phyloP scores from a whole-genome alignment of 2,888 invertebrate genomes.

The Marronus borbonicus region DNA sequence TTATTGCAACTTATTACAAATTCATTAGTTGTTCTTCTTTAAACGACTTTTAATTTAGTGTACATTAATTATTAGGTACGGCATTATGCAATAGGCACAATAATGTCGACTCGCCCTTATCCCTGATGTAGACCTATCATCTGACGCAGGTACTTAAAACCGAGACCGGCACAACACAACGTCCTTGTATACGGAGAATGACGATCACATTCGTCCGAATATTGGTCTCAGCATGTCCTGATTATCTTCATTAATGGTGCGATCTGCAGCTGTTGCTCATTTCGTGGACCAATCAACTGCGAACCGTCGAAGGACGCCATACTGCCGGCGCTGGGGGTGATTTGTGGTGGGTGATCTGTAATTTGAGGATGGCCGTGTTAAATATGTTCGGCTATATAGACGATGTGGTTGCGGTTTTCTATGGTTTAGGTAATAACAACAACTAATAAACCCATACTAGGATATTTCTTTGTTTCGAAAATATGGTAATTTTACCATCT shows the following conservation, averaged over 20 bases:
- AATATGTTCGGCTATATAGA: slow-evolving; percentile 8
- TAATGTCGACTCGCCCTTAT: no score
- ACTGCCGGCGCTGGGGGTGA: slow-evolving; percentile 62
- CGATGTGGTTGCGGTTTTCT: neutral
- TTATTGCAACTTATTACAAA: no score
- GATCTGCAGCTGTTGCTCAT: slow-evolving; percentile 70
- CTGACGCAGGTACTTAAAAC: slow-evolving; percentile 19
- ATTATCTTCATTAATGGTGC: slow-evolving; percentile 68
- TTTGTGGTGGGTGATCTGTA: slow-evolving; percentile 59
- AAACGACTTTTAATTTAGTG: no score
- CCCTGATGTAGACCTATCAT: neutral
- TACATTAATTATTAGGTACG: no score
- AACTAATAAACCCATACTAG: no score
- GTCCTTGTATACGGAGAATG: neutral
- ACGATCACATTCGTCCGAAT: slow-evolving; percentile 62
- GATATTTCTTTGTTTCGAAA: no score
- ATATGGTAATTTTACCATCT: no score
- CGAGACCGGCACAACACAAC: neutral
- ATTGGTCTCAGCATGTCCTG: slow-evolving; percentile 66
- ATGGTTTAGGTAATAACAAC: no score
- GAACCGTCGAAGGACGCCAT: slow-evolving; percentile 64
- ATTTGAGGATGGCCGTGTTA: slow-evolving; percentile 58
- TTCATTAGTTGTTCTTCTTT: no score
- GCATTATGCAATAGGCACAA: no score
- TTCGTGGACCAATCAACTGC: slow-evolving; percentile 69